Conservation (phyloP, 2,797 vertebrate species). For the Tinamus major region DNA sequence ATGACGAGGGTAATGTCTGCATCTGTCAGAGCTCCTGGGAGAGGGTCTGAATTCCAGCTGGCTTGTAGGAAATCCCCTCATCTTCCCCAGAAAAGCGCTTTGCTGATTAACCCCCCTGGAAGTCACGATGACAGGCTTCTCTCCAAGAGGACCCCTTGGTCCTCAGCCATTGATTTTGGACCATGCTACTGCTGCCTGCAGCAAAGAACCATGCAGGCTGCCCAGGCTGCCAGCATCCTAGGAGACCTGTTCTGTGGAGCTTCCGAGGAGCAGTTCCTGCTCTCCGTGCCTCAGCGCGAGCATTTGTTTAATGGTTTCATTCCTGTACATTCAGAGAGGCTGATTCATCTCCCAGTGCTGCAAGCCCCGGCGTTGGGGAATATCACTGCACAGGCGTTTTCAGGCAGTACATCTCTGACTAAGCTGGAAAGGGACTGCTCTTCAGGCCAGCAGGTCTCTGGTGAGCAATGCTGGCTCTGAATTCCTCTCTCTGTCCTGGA, state of each 20-base stretch:
- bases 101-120: conserved; percentile 35
- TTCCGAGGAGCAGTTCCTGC: neutral
- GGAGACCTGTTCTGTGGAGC: neutral
- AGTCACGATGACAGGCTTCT: neutral
- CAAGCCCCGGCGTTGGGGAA: neutral
- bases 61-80: conserved; percentile 41
- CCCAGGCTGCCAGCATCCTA: neutral
- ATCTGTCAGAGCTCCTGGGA: conserved; percentile 40
- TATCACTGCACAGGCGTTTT: neutral
- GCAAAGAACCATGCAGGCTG: neutral
- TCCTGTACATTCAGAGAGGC: neutral
- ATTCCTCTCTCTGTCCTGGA: neutral
- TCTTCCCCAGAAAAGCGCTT: conserved; percentile 13
- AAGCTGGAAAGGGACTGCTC: neutral
- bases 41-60: conserved; percentile 35
- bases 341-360: neutral
- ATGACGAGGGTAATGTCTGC: conserved; percentile 15
- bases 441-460: neutral
- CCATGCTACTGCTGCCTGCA: neutral
- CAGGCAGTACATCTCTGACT: neutral
- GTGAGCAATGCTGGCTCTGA: neutral
- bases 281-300: neutral
- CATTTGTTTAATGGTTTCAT: neutral
- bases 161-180: neutral
- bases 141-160: neutral